Evolutionary conservation across 2,113 vertebrate species (phyloP).

Genomic region (Pituophis catenifer): DNA sequence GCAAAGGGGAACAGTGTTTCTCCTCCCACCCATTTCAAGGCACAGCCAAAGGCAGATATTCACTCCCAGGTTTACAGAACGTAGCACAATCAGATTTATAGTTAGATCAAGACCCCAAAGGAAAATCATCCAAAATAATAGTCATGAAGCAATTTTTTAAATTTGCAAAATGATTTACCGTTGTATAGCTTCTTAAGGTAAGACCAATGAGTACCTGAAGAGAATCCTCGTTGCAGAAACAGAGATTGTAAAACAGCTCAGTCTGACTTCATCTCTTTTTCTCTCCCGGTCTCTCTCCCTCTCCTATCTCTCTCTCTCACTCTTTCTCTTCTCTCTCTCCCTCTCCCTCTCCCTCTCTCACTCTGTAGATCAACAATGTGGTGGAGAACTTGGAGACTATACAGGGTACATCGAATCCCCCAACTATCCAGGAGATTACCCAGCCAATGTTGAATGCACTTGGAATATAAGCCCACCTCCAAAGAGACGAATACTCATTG

Average conservation of each 20-base stretch:
- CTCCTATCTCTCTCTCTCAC: not conserved
- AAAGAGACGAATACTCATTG: slow-evolving; percentile 78
- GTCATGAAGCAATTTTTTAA: not conserved
- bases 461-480: slow-evolving; percentile 80
- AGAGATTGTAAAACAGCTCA: not conserved
- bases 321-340: not conserved
- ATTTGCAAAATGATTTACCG: not conserved
- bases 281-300: not conserved
- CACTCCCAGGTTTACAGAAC: not conserved
- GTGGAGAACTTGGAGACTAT: slow-evolving; percentile 80
- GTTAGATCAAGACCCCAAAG: not conserved
- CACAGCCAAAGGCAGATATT: not conserved
- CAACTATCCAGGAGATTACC: slow-evolving; percentile 82
- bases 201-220: not conserved
- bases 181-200: not conserved
- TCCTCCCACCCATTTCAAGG: not conserved
- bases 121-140: not conserved
- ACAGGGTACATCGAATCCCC: slow-evolving; percentile 80
- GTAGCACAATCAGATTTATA: not conserved
- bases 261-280: not conserved
- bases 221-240: not conserved
- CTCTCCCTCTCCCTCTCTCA: slow-evolving; percentile 9
- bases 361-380: slow-evolving; percentile 77
- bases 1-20: not conserved
- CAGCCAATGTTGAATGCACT: slow-evolving; percentile 77